phyloP scores from a whole-genome alignment of 2,797 vertebrate genomes.

The Merluccius polli region DNA sequence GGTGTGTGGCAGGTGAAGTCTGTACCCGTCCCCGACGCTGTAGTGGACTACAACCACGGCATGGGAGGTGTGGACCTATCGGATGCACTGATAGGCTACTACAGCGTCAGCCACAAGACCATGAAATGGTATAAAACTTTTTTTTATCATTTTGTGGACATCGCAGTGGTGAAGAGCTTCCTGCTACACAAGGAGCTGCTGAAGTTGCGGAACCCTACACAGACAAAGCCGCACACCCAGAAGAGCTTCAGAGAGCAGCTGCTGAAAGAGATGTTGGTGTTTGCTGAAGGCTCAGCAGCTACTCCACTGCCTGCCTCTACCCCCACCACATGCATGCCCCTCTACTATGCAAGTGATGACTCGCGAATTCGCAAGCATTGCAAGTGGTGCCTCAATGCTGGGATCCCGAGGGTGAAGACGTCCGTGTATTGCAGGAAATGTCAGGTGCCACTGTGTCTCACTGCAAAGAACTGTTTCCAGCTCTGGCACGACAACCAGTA shows the following conservation, averaged over 20 bases:
- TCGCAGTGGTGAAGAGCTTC: not conserved
- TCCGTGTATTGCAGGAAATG: not conserved
- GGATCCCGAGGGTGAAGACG: no score
- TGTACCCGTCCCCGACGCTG: no score
- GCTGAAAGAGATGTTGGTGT: not conserved
- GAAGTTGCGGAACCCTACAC: not conserved
- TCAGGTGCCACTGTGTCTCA: not conserved
- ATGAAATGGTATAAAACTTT: no score
- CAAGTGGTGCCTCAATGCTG: no score
- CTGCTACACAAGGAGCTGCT: not conserved
- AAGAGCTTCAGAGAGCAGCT: constrained; percentile 1
- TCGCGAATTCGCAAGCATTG: no score
- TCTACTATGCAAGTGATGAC: no score
- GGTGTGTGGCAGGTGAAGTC: no score
- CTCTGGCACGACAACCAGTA: not conserved
- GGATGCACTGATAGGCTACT: no score
- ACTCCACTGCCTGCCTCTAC: not conserved
- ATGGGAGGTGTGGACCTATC: no score
- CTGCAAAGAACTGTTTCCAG: not conserved
- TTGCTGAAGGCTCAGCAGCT: not conserved
- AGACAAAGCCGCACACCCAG: not conserved
- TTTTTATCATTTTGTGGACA: not conserved
- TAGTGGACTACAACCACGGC: no score
- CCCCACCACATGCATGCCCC: no score
- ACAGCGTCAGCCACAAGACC: no score